Conservation (phyloP, 2,113 vertebrate genomes). For the Chascanopsetta lugubris region DNA sequence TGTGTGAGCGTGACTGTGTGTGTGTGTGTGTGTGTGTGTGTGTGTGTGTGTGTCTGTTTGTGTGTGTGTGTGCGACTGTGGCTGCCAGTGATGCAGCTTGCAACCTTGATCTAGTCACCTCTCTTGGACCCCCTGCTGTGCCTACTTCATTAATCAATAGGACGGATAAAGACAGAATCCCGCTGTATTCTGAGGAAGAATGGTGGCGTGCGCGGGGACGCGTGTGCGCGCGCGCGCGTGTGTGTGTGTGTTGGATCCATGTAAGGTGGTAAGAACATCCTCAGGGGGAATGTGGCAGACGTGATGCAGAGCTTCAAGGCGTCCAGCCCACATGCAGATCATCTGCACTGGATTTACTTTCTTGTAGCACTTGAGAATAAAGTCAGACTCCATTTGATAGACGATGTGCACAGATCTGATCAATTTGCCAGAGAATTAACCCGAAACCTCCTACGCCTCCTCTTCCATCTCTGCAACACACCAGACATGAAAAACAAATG, state of each 20-base stretch:
- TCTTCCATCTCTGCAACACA: not conserved
- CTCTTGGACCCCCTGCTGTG: conserved; percentile 73
- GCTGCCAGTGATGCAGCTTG: conserved; percentile 51
- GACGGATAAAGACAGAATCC: conserved; percentile 82
- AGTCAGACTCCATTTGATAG: conserved; percentile 34
- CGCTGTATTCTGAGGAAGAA: conserved; percentile 76
- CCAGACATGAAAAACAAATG: not conserved
- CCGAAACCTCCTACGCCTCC: conserved; percentile 5
- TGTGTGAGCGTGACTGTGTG: not conserved
- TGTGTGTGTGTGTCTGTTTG: not conserved
- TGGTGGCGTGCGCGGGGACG: conserved; percentile 58
- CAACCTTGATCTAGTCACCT: conserved; percentile 73
- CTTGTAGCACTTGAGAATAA: conserved; percentile 36
- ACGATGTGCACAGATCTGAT: conserved; percentile 47
- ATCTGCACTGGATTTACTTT: conserved; percentile 51
- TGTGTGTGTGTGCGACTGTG: conserved; percentile 24
- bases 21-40: not conserved
- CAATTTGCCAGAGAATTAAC: conserved; percentile 28
- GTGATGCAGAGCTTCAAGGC: conserved; percentile 68
- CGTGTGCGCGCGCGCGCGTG: conserved; percentile 13
- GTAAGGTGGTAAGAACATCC: conserved; percentile 49
- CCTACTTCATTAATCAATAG: conserved; percentile 83
- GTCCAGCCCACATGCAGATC: conserved; percentile 65
- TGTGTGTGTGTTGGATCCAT: conserved; percentile 24
- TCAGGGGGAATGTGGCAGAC: conserved; percentile 67